These are phyloP conservation scores for Percopsis transmontana DNA, from an alignment of 2,113 vertebrate species.

Conservation along the genomic window DNA sequence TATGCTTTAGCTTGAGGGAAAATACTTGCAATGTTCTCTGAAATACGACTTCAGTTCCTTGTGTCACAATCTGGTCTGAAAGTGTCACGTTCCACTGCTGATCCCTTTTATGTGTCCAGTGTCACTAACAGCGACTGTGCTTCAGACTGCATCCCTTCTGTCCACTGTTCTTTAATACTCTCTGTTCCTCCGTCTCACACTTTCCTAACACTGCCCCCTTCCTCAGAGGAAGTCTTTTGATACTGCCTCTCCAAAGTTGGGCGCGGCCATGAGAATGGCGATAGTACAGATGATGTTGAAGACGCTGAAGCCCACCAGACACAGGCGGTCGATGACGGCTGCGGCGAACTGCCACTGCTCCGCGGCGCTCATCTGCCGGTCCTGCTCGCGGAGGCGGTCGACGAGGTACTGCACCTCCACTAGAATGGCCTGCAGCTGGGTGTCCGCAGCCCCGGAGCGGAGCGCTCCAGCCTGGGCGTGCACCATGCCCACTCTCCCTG, in stretches of 20 bases:
- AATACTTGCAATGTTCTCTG: background rate
- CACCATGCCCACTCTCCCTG: slow-evolving; percentile 18
- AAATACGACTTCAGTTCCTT: background rate
- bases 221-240: slow-evolving; percentile 82
- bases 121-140: slow-evolving; percentile 46
- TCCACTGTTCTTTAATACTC: background rate
- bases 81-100: background rate
- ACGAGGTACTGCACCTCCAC: slow-evolving; percentile 77
- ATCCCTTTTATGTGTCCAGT: slow-evolving; percentile 7
- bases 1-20: background rate
- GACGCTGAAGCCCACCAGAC: slow-evolving; percentile 80
- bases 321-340: slow-evolving; percentile 80
- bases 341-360: slow-evolving; percentile 84
- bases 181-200: background rate
- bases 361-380: slow-evolving; percentile 68
- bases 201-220: slow-evolving; percentile 4
- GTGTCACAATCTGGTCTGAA: background rate
- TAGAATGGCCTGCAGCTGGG: slow-evolving; percentile 78
- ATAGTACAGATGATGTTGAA: slow-evolving; percentile 85
- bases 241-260: slow-evolving; percentile 80
- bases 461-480: slow-evolving; percentile 22
- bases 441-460: slow-evolving; percentile 79
- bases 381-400: slow-evolving; percentile 76
- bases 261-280: slow-evolving; percentile 83
- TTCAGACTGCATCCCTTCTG: slow-evolving; percentile 28